These are phyloP conservation scores for Esox lucius DNA, from an alignment of 2,797 vertebrate genomes.

Conservation along the genomic window DNA sequence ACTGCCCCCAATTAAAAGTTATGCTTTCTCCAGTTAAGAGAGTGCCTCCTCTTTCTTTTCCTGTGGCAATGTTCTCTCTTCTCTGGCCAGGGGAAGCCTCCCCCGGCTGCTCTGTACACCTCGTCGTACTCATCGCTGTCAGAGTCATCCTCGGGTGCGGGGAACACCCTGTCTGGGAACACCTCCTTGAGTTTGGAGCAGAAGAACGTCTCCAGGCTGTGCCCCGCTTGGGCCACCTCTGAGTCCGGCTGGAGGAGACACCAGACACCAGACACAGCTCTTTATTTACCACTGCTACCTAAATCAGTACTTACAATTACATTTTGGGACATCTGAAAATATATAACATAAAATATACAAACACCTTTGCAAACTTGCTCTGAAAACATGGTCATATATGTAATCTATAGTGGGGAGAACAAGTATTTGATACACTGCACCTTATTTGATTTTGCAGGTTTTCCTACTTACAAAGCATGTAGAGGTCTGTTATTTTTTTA, in stretches of 20 bases:
- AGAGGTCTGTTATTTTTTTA: no score
- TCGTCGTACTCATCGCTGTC: constrained; percentile 90
- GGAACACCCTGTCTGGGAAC: constrained; percentile 83
- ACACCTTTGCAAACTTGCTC: not conserved
- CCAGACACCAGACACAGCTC: not conserved
- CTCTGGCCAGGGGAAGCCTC: constrained; percentile 87
- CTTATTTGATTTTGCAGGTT: no score
- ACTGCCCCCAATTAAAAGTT: constrained; percentile 58
- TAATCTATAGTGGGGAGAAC: no score
- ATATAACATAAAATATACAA: not conserved
- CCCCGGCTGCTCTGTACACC: constrained; percentile 62
- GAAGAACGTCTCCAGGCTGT: constrained; percentile 88
- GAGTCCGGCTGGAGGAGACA: constrained; percentile 87
- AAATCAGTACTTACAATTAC: not conserved
- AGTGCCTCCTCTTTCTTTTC: constrained; percentile 90
- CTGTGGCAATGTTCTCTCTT: constrained; percentile 87
- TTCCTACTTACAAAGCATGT: no score
- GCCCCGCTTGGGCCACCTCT: constrained; percentile 94
- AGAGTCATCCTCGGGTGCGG: constrained; percentile 80
- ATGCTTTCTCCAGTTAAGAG: constrained; percentile 77
- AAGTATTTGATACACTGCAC: no score
- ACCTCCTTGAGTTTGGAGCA: constrained; percentile 84
- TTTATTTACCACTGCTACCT: not conserved
- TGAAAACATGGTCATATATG: not conserved
- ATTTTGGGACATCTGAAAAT: not conserved